Conservation (phyloP, 2,113 vertebrate species). For the Gila orcuttii region DNA sequence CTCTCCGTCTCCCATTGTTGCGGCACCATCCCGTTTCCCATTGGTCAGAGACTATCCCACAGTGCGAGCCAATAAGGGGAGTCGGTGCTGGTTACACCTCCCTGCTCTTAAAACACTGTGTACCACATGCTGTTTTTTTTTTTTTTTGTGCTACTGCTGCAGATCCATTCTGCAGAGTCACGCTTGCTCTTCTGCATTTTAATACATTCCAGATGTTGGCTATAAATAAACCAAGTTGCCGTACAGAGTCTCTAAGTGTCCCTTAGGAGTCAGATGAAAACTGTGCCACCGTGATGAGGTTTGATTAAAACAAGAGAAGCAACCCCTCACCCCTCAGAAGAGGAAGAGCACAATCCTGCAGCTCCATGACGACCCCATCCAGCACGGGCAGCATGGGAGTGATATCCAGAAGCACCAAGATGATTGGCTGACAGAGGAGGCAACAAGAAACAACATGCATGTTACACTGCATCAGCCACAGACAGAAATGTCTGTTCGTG, state of each 20-base stretch:
- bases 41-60: slow-evolving; percentile 48
- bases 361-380: slow-evolving; percentile 95
- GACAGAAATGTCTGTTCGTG: too few species aligned
- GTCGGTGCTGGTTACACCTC: slow-evolving; percentile 55
- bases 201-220: slow-evolving; percentile 24
- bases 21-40: slow-evolving; percentile 50
- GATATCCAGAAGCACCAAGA: slow-evolving; percentile 92
- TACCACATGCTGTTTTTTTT: neutral
- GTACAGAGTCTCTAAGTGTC: neutral
- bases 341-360: slow-evolving; percentile 94
- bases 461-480: neutral
- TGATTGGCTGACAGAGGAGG: slow-evolving; percentile 79
- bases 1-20: slow-evolving; percentile 45
- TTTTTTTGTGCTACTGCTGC: neutral
- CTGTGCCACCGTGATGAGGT: neutral
- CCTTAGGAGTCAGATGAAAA: neutral
- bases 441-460: neutral
- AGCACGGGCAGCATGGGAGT: slow-evolving; percentile 94
- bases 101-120: slow-evolving; percentile 17
- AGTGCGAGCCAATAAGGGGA: slow-evolving; percentile 64
- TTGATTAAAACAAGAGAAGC: neutral
- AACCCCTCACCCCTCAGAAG: slow-evolving; percentile 84
- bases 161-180: slow-evolving; percentile 31
- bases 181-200: slow-evolving; percentile 17
- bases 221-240: neutral